Percentiles rank a stretch among this genome's conserved stretches.
Conservation (phyloP, 2,797 vertebrate genomes). For the Ibycter americanus region DNA sequence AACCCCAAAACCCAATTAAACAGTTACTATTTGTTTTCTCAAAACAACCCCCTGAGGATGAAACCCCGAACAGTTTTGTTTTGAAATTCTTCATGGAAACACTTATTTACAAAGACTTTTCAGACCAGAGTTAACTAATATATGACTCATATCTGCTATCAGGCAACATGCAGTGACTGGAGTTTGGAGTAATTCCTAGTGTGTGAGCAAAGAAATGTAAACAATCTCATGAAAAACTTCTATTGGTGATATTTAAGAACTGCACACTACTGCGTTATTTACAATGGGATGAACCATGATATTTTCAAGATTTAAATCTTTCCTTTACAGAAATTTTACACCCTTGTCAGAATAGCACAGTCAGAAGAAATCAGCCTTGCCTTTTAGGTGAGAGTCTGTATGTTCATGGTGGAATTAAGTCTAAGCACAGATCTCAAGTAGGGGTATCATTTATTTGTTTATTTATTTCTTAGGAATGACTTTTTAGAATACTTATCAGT, state of each 20-base stretch:
- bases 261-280: not conserved
- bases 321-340: not conserved
- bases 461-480: not conserved
- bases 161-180: not conserved
- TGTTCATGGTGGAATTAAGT: not conserved
- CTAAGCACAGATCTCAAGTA: not conserved
- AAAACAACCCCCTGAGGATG: not conserved
- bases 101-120: not conserved
- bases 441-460: not conserved
- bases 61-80: not conserved
- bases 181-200: not conserved
- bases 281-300: not conserved
- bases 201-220: not conserved
- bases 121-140: not conserved
- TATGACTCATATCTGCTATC: not conserved
- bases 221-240: not conserved
- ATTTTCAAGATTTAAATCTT: not conserved
- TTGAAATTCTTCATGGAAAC: not conserved
- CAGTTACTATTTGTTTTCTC: not conserved
- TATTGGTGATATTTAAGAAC: not conserved
- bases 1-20: not conserved
- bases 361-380: not conserved
- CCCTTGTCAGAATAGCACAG: not conserved
- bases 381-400: not conserved
- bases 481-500: not conserved